phyloP scores from a whole-genome alignment of 1,140 invertebrate genomes.

The Cydia pomonella region DNA sequence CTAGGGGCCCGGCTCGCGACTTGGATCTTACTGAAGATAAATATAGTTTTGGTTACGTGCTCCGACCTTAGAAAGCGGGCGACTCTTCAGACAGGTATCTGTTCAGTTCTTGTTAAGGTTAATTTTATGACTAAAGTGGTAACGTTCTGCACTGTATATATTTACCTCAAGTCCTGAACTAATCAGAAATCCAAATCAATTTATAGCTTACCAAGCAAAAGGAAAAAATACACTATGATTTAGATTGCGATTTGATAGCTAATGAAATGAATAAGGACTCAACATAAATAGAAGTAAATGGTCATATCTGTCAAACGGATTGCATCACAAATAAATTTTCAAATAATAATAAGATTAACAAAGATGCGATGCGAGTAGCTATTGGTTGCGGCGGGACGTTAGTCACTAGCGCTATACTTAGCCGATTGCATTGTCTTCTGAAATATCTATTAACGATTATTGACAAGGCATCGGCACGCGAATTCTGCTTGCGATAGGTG shows the following conservation, averaged over 20 bases:
- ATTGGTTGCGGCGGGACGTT: conserved; percentile 64
- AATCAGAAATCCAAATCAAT: neutral
- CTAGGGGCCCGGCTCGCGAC: conserved; percentile 33
- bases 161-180: neutral
- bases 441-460: conserved; percentile 81
- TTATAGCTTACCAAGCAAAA: neutral
- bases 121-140: neutral
- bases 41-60: conserved; percentile 44
- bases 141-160: neutral
- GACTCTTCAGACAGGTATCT: neutral
- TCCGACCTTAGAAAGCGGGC: neutral
- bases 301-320: conserved; percentile 61
- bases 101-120: neutral
- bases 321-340: conserved; percentile 73
- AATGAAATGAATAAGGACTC: conserved; percentile 18
- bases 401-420: conserved; percentile 76
- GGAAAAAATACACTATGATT: too few relatives aligned
- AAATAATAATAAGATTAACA: conserved; percentile 78
- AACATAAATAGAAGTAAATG: conserved; percentile 46
- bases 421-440: conserved; percentile 78
- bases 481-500: conserved; percentile 73
- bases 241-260: conserved; percentile 6
- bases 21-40: conserved; percentile 35
- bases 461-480: conserved; percentile 79
- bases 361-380: conserved; percentile 55